Evolutionary conservation across 2,113 vertebrate genomes (phyloP), one percentile per base, ranked within the genome.

Genomic region (Aramus guarauna): DNA sequence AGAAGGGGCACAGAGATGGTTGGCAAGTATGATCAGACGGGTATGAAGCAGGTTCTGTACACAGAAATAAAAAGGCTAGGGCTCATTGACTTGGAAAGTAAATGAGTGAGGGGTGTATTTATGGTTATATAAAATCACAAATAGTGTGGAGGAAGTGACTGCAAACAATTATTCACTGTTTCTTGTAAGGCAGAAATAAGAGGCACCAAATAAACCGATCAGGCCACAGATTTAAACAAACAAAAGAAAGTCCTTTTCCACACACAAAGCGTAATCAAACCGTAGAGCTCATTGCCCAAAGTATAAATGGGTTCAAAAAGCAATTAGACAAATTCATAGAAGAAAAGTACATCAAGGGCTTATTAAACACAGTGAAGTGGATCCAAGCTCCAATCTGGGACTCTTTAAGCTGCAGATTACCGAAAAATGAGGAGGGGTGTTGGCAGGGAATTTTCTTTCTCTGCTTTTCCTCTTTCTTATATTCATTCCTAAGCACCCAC

Each of bases 291-390:
- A 87, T 79, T 96, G 94, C 92, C 87, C 85, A 88, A 93, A 96
- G 74, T 88, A 92, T 85, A 94, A 97, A 95, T 50, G 93, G 85
- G 96, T 96, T 97, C 94, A 97, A 94, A 92, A 96, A 97, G 94
- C 96, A 97, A 97, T 97, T 96, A 97, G 88, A 94, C 90, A 96
- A 95, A 96, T 96, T 96, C 93, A 94, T 94, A 92, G 90, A 95
- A 96, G 92, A 96, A 95, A 94, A 96, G 93, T 93, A 96, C 94
- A 94, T 96, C 87, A 94, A 96, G 87, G 85, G 85, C 96, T 97
- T 97, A 96, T 95, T 96, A 96, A 96, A 92, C 92, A 96, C 93
- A 96, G 66, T 90, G 62, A 96, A 96, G 96, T 96, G 92, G 77
- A 97, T 96, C 94, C 96, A 96, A 97, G 90, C 92, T 96, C 74